Percentiles rank a stretch among this genome's conserved stretches.
Evolutionary conservation across 1,140 invertebrate species (phyloP).

Genomic region (Hesperophylax magnus): DNA sequence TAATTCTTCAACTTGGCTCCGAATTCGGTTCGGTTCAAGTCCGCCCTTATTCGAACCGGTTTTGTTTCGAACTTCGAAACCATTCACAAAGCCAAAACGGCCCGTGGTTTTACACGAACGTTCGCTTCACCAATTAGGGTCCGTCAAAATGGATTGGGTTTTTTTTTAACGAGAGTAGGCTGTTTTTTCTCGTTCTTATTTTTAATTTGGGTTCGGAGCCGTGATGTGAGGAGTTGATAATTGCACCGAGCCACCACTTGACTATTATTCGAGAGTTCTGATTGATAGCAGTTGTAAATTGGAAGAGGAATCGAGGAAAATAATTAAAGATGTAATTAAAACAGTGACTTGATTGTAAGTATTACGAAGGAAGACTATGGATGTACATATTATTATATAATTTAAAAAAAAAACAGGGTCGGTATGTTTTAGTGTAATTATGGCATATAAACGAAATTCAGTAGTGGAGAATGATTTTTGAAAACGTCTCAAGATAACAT

Average conservation of each 20-base stretch:
- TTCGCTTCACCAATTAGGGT: constrained; percentile 1
- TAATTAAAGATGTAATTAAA: constrained; percentile 13
- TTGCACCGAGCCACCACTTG: not conserved
- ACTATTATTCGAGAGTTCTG: not conserved
- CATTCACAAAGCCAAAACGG: not conserved
- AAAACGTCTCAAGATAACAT: no score
- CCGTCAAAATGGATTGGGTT: constrained; percentile 10
- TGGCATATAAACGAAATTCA: no score
- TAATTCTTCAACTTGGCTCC: not conserved
- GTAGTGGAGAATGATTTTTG: no score
- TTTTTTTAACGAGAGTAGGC: not conserved
- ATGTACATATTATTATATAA: no score
- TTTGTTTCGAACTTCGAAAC: not conserved
- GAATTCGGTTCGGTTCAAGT: not conserved
- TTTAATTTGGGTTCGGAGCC: not conserved
- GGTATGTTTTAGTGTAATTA: no score
- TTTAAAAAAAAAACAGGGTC: no score
- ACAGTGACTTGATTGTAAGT: not conserved
- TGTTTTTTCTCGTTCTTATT: no score
- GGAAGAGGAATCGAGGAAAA: not conserved
- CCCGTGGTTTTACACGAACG: constrained; percentile 9
- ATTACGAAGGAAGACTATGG: no score
- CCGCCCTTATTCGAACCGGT: not conserved
- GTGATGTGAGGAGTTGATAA: not conserved
- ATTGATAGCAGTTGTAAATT: not conserved